Base-by-base conservation (phyloP, 2,888 invertebrate species). In the Drosophila subquinaria region DNA sequence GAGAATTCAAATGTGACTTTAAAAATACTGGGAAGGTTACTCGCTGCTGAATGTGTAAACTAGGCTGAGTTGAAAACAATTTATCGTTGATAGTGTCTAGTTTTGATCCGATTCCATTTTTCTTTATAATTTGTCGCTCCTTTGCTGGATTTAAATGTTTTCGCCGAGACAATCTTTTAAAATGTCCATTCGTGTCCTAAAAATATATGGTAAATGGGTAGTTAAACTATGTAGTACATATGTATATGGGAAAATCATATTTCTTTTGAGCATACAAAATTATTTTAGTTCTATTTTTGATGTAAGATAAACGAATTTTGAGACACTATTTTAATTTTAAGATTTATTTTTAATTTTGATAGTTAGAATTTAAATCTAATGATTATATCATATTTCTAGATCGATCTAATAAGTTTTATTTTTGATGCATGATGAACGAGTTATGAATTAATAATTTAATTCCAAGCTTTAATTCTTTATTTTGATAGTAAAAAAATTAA, bases 1-100 rank as follows among this genome's bases (percentile, higher is more conserved):
- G 68, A 1, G 78, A 66, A 33, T 69, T 78, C 5, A 82, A 43
- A 36, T 85, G 86, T 1, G 85, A 69, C 23, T 82, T 82, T 1
- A 85, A 51, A 61, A 85, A 78, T 11, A 82, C 80, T 17, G 82
- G 82, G 52, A 82, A 82, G 2, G 69, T 70, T 6, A 81, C 79
- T 5, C 79, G 62, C 27, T 82, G 82, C 47, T 84, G 82, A 43
- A 82, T 71, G 20, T 82, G 82, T 48, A 80, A 51, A 11, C 55
- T 60, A 1, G 78, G 42, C 55, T 73, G 73, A 5, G 63, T 35
- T 3, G 66, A 51, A 59, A 65, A 61, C 11, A 73, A 4, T 23
- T 60, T 66, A 23, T 81, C 78, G 9, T 27, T 27, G 5, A 27
- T 27, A 6, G 47, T 71, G 9, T 53, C 60, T 8, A 76, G 47